Evolutionary conservation across 2,888 invertebrate species (phyloP), one percentile per base, ranked within the genome.

Genomic region (Platycheirus albimanus): DNA sequence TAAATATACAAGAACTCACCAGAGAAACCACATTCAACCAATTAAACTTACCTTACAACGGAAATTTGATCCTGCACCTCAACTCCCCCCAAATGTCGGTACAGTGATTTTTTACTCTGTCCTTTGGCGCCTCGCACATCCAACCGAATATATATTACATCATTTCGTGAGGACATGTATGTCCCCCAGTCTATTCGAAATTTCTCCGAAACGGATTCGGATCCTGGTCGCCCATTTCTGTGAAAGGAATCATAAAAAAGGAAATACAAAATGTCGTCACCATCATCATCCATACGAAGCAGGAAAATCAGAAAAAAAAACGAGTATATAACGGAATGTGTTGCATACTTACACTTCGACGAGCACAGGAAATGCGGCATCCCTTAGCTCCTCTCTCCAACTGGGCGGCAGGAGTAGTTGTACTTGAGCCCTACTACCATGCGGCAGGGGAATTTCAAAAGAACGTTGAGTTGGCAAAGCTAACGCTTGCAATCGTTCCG

Each of bases 11-110:
- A n/a, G n/a, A n/a, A n/a, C n/a, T n/a, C n/a, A n/a, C n/a, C n/a
- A n/a, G n/a, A n/a, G 24, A 24, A 24, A 28, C 47, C 56, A 38
- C 43, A 20, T 33, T 56, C 1, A 13, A 47, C n/a, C 13, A 38
- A 63, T 28, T 33, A 30, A 54, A 72, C 86, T 86, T 88, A 94
- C 93, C 94, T 94, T 89, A 96, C 92, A 87, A 96, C 97, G 87
- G 94, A 94, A 88, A 98, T 94, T 91, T 98, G 97, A 92, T 98
- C 98, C 88, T 96, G 95, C 43, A 98, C 96, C 91, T 98, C 98
- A 47, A 96, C 94, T 66, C 96, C 96, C 4, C 98, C 98, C 71
- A 98, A 93, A 74, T 94, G 94, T 41, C 95, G 95, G 88, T 96
- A 96, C 54, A 97, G 92, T 80, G 95, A 93, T 81, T 95, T 94